Base-by-base conservation (phyloP, 2,797 vertebrate genomes). In the Taenioides sp. region DNA sequence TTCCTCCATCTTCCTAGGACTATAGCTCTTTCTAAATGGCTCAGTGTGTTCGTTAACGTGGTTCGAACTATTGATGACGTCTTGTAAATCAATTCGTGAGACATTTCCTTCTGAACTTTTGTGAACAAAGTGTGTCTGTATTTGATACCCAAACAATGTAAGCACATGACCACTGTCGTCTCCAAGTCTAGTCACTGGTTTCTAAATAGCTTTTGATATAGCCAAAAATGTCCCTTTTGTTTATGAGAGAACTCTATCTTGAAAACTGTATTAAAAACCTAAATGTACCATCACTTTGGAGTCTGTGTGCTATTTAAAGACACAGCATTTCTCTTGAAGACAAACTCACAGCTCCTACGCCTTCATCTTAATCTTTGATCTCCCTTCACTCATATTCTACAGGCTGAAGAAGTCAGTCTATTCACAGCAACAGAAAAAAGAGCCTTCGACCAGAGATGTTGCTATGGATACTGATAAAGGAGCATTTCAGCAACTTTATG, bases 191-290 rank as follows among this genome's bases (percentile, higher is more conserved):
- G 88, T 92, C 86, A 89, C 89, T 91, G 83, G 86, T 93, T 93
- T 93, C 90, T 92, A 92, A 91, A 90, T 90, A 89, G 89, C 86
- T 92, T 94, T 92, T 93, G 92, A 92, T 92, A 93, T 93, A 94
- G 92, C 92, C 88, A 87, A 87, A 89, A 65, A 82, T 73, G 67
- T 78, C 80, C 91, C 90, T 87, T 93, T 93, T 93, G 92, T 90
- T 91, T 90, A 93, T 93, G 87, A 91, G 92, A 91, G 83, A 91
- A 89, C 80, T 91, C 88, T 84, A 88, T 90, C 86, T 80, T 89
- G 75, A 92, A 85, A 92, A 86, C 80, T 88, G 84, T 85, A 91
- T 92, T 91, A 92, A 91, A 94, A 89, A 76, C 78, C 75, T 89
- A 84, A 90, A 90, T 87, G 86, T 90, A 75, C 67, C n/a, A 69